Percentiles rank a stretch among this genome's conserved stretches.
Evolutionary conservation across 2,797 vertebrate genomes (phyloP).

Genomic region (Loris lydekkerianus): DNA sequence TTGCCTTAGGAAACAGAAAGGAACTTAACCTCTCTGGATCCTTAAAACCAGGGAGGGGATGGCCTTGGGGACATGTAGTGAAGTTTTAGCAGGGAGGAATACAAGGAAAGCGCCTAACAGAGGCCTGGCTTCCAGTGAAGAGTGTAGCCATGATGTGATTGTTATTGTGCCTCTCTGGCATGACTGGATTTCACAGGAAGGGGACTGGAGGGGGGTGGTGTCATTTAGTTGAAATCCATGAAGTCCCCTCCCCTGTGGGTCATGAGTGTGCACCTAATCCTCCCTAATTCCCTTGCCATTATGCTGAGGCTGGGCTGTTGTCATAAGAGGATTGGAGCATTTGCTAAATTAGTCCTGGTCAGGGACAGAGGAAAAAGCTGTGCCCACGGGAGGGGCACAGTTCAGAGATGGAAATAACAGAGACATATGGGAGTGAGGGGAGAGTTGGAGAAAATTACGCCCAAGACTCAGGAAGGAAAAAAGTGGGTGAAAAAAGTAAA

Average conservation of each 20-base stretch:
- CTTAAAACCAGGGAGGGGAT: neutral
- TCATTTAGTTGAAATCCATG: neutral
- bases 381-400: constrained; percentile 33
- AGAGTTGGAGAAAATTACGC: neutral
- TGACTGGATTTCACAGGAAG: neutral
- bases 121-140: fast-evolving
- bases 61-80: neutral
- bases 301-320: constrained; percentile 91
- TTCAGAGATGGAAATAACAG: neutral
- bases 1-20: neutral
- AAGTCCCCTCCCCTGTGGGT: constrained; percentile 77
- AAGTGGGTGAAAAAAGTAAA: neutral
- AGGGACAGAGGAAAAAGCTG: constrained; percentile 87
- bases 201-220: neutral
- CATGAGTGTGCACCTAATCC: constrained; percentile 87
- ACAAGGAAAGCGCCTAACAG: neutral
- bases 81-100: neutral
- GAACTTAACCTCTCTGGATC: neutral
- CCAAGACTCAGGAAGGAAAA: neutral
- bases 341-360: constrained; percentile 95
- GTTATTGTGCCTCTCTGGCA: too few relatives aligned
- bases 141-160: neutral
- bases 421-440: too few relatives aligned
- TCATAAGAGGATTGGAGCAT: constrained; percentile 95
- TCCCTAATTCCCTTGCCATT: constrained; percentile 93